Evolutionary conservation across 1,140 invertebrate species (phyloP).

Genomic region (Drosophila chauvacae): DNA sequence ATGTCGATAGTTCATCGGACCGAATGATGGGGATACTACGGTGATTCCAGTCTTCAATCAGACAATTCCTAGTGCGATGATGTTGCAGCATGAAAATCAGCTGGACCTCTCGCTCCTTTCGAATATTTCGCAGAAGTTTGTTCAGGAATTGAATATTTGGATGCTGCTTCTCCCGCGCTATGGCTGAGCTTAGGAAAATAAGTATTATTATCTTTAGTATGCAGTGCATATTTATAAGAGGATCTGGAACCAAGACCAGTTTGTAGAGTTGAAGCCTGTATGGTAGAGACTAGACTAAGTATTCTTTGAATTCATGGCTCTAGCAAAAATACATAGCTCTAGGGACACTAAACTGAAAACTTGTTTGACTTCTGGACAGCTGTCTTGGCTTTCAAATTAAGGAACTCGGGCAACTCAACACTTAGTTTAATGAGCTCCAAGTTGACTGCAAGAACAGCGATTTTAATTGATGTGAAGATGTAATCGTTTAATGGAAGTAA

Average conservation of each 20-base stretch:
- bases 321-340: no score
- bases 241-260: not conserved
- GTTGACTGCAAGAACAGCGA: not conserved
- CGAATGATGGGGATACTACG: constrained; percentile 10
- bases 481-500: not conserved
- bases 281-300: not conserved
- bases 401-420: not conserved
- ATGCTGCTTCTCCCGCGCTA: not conserved
- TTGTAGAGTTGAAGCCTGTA: not conserved
- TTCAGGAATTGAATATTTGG: not conserved
- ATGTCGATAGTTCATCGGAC: not conserved
- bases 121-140: not conserved
- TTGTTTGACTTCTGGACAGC: not conserved
- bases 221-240: not conserved
- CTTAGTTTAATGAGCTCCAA: constrained; percentile 1
- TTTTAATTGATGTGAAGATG: no score
- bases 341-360: not conserved
- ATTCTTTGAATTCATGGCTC: no score
- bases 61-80: not conserved
- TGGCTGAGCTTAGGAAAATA: not conserved
- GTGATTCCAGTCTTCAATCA: not conserved
- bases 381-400: not conserved
- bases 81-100: constrained; percentile 13
- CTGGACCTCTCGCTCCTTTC: not conserved
- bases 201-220: not conserved